phyloP scores from a whole-genome alignment of 2,113 vertebrate species.

The Sitta europaea region DNA sequence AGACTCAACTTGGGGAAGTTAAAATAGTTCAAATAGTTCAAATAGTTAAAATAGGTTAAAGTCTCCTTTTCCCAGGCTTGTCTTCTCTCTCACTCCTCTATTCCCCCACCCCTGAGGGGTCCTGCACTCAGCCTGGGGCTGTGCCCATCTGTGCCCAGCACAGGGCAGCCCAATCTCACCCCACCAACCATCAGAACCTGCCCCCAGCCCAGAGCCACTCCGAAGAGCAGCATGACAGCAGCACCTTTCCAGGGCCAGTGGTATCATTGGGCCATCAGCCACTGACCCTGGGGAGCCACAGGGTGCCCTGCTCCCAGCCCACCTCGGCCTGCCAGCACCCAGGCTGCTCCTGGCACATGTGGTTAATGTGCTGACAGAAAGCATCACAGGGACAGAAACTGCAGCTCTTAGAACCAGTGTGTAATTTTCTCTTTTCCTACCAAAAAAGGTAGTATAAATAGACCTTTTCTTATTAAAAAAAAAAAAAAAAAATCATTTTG shows the following conservation, averaged over 20 bases:
- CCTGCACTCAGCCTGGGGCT: rapidly evolving
- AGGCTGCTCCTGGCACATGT: background rate
- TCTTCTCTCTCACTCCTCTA: rapidly evolving
- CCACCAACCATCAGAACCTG: rapidly evolving
- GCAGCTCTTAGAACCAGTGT: background rate
- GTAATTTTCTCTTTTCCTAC: background rate
- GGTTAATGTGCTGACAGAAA: background rate
- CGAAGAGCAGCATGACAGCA: background rate
- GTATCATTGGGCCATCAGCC: rapidly evolving
- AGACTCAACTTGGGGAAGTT: background rate
- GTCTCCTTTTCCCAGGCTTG: background rate
- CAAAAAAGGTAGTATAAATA: background rate
- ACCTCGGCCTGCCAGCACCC: background rate
- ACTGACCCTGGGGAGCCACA: rapidly evolving
- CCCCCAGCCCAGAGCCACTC: no score
- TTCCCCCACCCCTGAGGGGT: rapidly evolving
- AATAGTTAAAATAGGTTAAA: no score
- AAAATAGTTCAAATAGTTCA: no score
- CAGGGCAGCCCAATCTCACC: rapidly evolving
- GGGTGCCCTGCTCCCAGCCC: background rate
- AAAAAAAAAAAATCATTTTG: background rate
- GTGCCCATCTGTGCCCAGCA: no score
- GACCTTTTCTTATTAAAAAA: background rate
- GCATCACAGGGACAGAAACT: background rate
- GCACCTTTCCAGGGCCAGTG: rapidly evolving